Evolutionary conservation across 2,797 vertebrate species (phyloP).

Genomic region (Mormyrops attenuatus): DNA sequence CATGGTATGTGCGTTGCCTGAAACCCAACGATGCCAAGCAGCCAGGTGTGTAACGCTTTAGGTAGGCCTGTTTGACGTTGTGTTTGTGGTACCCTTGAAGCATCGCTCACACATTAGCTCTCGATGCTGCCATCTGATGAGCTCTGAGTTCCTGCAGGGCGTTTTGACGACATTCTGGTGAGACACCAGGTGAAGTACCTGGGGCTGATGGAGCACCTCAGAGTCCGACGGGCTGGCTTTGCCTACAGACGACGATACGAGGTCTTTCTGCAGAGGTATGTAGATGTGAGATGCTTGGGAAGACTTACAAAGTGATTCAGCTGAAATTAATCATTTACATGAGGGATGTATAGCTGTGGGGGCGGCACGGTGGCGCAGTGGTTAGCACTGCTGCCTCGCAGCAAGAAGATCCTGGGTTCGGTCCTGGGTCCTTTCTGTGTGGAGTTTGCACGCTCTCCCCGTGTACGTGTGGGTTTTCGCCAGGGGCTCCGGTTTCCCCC

Average conservation of each 20-base stretch:
- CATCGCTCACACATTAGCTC: not conserved
- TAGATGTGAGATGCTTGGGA: not conserved
- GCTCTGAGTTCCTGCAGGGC: conserved; percentile 55
- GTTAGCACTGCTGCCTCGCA: too few relatives aligned
- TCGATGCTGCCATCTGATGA: not conserved
- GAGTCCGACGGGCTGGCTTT: conserved; percentile 85
- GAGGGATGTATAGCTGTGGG: not conserved
- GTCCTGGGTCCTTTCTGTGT: too few relatives aligned
- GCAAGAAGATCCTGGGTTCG: too few relatives aligned
- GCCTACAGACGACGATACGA: conserved; percentile 87
- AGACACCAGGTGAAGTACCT: conserved; percentile 92
- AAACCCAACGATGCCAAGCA: conserved; percentile 91
- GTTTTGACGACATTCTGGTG: conserved; percentile 81
- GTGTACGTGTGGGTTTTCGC: too few relatives aligned
- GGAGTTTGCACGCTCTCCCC: too few relatives aligned
- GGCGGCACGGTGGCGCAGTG: too few relatives aligned
- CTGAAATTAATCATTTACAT: not conserved
- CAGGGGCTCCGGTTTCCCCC: too few relatives aligned
- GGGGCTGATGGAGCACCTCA: conserved; percentile 90
- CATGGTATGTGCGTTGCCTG: conserved; percentile 87
- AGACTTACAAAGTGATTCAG: not conserved
- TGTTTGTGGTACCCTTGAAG: not conserved
- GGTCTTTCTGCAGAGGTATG: conserved; percentile 83
- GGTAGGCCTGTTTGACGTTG: not conserved
- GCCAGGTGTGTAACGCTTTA: conserved; percentile 64